Conservation (phyloP, 2,113 vertebrate genomes). For the Elachura formosa region DNA sequence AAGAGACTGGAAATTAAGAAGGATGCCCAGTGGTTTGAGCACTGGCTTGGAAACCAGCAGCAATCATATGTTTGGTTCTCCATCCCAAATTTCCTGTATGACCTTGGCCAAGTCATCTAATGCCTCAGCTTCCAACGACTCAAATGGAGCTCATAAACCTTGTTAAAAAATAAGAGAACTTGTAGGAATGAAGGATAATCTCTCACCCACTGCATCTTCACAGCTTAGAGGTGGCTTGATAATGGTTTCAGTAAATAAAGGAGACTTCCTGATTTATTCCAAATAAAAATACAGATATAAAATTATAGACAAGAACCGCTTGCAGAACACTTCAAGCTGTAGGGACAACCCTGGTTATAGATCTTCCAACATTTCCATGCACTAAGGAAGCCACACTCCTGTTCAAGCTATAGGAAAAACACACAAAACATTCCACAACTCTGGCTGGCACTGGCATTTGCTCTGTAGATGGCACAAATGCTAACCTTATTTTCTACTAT, state of each 20-base stretch:
- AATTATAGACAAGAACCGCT: background rate
- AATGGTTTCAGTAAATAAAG: background rate
- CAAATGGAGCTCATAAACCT: background rate
- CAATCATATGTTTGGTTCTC: slow-evolving; percentile 32
- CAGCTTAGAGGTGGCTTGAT: background rate
- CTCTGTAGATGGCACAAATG: background rate
- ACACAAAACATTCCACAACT: background rate
- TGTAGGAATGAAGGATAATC: background rate
- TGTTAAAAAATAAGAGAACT: background rate
- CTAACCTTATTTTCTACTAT: background rate
- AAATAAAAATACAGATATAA: background rate
- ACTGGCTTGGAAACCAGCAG: background rate
- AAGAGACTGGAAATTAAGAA: slow-evolving; percentile 42
- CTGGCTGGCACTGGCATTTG: background rate
- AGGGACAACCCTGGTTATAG: background rate
- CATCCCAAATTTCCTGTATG: slow-evolving; percentile 5
- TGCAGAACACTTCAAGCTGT: background rate
- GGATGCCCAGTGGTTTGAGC: slow-evolving; percentile 6
- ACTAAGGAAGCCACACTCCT: background rate
- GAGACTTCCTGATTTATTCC: background rate
- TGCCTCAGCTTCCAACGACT: background rate
- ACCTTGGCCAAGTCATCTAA: background rate
- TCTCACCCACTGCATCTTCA: background rate
- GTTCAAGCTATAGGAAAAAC: background rate
- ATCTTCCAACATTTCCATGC: background rate